Conservation (phyloP, 2,888 invertebrate species). For the Neoascia interrupta region DNA sequence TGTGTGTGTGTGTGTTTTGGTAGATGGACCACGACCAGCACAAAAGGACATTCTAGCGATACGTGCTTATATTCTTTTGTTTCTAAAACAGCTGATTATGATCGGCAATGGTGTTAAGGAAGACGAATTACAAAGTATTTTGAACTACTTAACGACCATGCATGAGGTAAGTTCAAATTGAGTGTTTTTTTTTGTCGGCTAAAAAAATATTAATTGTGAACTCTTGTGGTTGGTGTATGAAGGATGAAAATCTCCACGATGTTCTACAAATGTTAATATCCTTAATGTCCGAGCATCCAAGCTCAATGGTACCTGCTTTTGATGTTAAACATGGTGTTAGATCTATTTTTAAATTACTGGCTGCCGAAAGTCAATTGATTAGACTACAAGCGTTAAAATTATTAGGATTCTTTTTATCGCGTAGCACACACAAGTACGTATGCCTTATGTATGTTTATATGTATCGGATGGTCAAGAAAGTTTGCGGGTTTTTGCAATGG, state of each 20-base stretch:
- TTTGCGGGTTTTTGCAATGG: slow-evolving; percentile 8
- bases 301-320: slow-evolving; percentile 99
- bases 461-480: slow-evolving; percentile 50
- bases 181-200: too few species aligned
- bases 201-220: background rate
- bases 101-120: slow-evolving; percentile 98
- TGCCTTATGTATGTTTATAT: slow-evolving; percentile 56
- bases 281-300: slow-evolving; percentile 98
- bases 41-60: slow-evolving; percentile 97
- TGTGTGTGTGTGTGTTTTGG: background rate
- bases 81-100: slow-evolving; percentile 97
- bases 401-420: slow-evolving; percentile 97
- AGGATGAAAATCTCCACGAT: slow-evolving; percentile 98
- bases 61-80: slow-evolving; percentile 95
- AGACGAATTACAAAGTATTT: slow-evolving; percentile 98
- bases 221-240: slow-evolving; percentile 8
- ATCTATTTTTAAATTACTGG: slow-evolving; percentile 97
- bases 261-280: slow-evolving; percentile 98
- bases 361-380: slow-evolving; percentile 97
- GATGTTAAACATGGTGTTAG: slow-evolving; percentile 98
- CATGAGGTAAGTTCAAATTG: slow-evolving; percentile 87
- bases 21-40: slow-evolving; percentile 95
- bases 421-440: slow-evolving; percentile 97
- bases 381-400: slow-evolving; percentile 97
- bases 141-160: slow-evolving; percentile 98